A percentile compares a stretch with the other conserved stretches of the same genome.
These are phyloP conservation scores for Sitophilus oryzae DNA, from an alignment of 1,140 invertebrate genomes.

Conservation along the genomic window DNA sequence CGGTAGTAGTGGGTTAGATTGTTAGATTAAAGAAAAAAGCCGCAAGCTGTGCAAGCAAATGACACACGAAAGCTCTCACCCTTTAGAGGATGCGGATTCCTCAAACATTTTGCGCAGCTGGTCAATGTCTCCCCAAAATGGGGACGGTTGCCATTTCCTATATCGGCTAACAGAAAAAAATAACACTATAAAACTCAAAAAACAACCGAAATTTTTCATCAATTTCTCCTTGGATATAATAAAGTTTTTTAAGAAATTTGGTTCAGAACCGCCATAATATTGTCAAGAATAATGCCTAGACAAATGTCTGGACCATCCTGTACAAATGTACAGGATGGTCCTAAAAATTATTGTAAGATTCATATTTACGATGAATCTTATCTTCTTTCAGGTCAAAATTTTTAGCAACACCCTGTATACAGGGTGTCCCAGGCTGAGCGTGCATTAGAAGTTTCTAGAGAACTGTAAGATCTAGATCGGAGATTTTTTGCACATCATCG, in stretches of 20 bases:
- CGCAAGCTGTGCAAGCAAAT: conserved; percentile 6
- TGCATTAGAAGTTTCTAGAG: no score
- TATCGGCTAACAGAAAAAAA: conserved; percentile 49
- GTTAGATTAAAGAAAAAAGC: conserved; percentile 1
- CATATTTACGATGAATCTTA: no score
- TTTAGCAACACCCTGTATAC: no score
- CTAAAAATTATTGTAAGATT: no score
- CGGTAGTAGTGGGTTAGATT: conserved; percentile 1
- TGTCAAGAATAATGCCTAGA: neutral
- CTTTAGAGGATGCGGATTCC: conserved; percentile 47
- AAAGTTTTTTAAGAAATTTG: neutral
- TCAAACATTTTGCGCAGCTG: conserved; percentile 67
- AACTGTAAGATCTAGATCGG: no score
- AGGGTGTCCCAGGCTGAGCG: no score
- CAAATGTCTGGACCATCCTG: no score
- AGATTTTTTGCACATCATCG: no score
- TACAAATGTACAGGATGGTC: no score
- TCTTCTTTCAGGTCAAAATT: no score
- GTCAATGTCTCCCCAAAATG: conserved; percentile 68
- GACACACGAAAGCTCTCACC: conserved; percentile 38
- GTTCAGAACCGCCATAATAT: neutral
- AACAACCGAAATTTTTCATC: neutral
- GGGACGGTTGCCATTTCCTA: conserved; percentile 63
- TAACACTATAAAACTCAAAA: neutral
- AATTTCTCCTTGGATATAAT: neutral